Conservation (phyloP, 2,113 vertebrate species). For the Pristiophorus japonicus region DNA sequence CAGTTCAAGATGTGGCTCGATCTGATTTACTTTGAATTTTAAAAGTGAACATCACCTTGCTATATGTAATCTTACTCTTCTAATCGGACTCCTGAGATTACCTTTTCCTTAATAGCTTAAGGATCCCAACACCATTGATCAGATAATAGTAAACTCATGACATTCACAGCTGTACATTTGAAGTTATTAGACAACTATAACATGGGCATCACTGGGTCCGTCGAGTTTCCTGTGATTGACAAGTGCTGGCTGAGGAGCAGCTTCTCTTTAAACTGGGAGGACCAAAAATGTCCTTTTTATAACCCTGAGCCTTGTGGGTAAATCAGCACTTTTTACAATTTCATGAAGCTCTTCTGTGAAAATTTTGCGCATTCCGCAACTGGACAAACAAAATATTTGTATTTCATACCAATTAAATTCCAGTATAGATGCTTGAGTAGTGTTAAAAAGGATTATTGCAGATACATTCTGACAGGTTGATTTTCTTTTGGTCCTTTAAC, state of each 20-base stretch:
- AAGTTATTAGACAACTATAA: background rate
- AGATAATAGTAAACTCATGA: constrained; percentile 8
- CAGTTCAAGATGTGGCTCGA: background rate
- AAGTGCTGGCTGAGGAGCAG: background rate
- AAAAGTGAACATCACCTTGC: background rate
- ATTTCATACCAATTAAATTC: background rate
- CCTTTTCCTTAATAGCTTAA: constrained; percentile 14
- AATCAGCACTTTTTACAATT: background rate
- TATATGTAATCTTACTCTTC: background rate
- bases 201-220: background rate
- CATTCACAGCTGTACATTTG: background rate
- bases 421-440: background rate
- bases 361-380: background rate
- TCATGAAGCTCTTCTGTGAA: background rate
- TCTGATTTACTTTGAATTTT: constrained; percentile 1
- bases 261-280: background rate
- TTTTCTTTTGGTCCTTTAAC: background rate
- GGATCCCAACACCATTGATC: background rate
- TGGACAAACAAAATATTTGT: background rate
- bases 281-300: background rate
- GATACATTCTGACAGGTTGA: background rate
- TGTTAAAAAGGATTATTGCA: background rate
- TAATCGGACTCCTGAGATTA: background rate
- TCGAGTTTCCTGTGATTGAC: background rate
- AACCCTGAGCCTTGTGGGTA: background rate